These are phyloP conservation scores for Eristalis pertinax DNA, from an alignment of 2,888 invertebrate species.

Conservation along the genomic window DNA sequence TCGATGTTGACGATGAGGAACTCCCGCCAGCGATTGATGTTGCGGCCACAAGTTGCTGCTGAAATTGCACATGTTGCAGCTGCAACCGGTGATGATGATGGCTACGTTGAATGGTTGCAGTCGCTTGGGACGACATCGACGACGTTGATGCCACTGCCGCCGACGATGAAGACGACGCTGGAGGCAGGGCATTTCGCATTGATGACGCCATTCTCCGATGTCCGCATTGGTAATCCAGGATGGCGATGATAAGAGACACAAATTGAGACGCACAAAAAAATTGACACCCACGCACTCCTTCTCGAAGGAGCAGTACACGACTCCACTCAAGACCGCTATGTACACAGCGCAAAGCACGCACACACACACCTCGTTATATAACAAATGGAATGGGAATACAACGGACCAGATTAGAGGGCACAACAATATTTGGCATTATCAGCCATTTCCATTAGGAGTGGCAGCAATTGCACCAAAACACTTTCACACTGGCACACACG, in stretches of 20 bases:
- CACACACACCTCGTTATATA: slow-evolving; percentile 61
- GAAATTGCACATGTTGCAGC: slow-evolving; percentile 71
- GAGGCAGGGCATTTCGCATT: slow-evolving; percentile 61
- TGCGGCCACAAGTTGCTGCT: slow-evolving; percentile 76
- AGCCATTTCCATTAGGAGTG: slow-evolving; percentile 65
- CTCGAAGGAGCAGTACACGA: not conserved
- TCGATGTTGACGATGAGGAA: slow-evolving; percentile 77
- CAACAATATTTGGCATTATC: slow-evolving; percentile 49
- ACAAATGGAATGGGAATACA: slow-evolving; percentile 8
- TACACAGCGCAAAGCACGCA: not conserved
- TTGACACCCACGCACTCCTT: not conserved
- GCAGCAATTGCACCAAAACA: slow-evolving; percentile 54
- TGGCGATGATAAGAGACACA: slow-evolving; percentile 31
- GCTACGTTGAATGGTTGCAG: slow-evolving; percentile 72
- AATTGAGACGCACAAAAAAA: not conserved
- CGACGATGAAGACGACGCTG: slow-evolving; percentile 74
- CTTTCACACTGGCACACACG: slow-evolving; percentile 32
- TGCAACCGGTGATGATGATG: slow-evolving; percentile 69
- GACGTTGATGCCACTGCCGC: slow-evolving; percentile 74
- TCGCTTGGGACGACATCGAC: slow-evolving; percentile 47
- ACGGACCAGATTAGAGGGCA: not conserved
- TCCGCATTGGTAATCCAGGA: slow-evolving; percentile 70
- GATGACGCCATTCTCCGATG: slow-evolving; percentile 67
- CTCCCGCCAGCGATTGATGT: slow-evolving; percentile 80
- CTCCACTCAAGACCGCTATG: not conserved